Evolutionary conservation across 1,140 invertebrate species (phyloP), one percentile per base, ranked within the genome.

Genomic region (Trichonephila inaurata): DNA sequence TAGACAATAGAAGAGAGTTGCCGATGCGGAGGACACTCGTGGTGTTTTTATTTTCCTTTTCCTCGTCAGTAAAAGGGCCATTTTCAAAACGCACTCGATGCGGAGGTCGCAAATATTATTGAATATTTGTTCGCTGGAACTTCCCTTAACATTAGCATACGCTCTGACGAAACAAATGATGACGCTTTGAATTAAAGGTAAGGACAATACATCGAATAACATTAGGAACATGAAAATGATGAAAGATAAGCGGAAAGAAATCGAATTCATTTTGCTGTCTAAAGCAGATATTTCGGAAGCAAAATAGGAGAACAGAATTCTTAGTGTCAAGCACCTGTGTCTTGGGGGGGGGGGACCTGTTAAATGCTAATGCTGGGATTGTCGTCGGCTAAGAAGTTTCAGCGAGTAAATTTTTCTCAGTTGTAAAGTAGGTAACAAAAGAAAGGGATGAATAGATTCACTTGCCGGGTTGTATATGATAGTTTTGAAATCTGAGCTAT

Each of bases 141-240:
- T 28, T 33, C 33, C 18, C 21, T 72, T 81, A 81, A 77, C 33
- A 91, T 91, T 91, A 91, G 89, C 89, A 91, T 91, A 91, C 61
- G 89, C 82, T 81, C 58, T 91, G 69, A 91, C 33, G 89, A 82
- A 91, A 44, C 24, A 51, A 91, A 77, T 89, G 88, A 91, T 77
- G 72, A 81, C 66, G 66, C 66, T 91, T 89, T 33, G 51, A 81
- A 77, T 51, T 58, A 58, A 81, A 91, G 89, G 89, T 91, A 91
- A 91, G 89, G 33, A 91, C 89, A 81, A 72, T 88, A 64, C 86
- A 88, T 88, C 28, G 86, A 64, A 88, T 88, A 88, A 64, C 86
- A 88, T 88, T 88, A 88, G 60, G 62, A 88, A 88, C 86, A 88
- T 64, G 60, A 66, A 64, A 88, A 61, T 88, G 86, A 88, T 64